phyloP scores from a whole-genome alignment of 2,113 vertebrate species.

The Pterocles orientalis region DNA sequence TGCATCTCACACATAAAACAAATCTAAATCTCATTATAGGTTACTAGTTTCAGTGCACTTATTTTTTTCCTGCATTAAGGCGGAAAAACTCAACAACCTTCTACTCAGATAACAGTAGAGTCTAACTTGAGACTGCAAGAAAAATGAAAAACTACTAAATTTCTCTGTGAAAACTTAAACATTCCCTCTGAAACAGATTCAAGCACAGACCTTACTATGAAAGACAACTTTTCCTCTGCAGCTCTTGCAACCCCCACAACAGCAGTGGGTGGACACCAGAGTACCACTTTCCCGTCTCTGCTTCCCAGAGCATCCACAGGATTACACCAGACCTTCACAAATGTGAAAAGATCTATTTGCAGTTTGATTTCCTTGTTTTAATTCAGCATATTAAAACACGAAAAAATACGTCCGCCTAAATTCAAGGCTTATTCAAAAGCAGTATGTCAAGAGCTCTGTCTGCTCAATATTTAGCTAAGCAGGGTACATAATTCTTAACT shows the following conservation, averaged over 20 bases:
- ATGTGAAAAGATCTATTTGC: background rate
- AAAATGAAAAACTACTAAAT: background rate
- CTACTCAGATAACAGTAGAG: background rate
- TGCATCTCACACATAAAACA: background rate
- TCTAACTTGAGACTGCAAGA: background rate
- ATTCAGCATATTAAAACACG: background rate
- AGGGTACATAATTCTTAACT: background rate
- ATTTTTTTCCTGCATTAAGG: background rate
- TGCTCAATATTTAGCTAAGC: background rate
- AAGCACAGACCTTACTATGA: background rate
- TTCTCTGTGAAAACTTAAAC: background rate
- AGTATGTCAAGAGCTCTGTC: background rate
- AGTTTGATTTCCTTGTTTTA: background rate
- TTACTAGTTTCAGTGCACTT: background rate
- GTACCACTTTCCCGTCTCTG: background rate
- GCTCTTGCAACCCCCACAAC: background rate
- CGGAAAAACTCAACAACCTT: background rate
- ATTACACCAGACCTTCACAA: background rate
- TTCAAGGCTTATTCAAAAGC: background rate
- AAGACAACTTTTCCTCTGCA: background rate
- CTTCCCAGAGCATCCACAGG: background rate
- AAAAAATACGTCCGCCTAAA: background rate
- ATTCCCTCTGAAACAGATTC: background rate
- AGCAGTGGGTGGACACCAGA: background rate
- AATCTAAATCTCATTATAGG: slow-evolving; percentile 33